Conservation (phyloP, 37 sponge, comb jelly and placozoan species). For the Tethya wilhelma region DNA sequence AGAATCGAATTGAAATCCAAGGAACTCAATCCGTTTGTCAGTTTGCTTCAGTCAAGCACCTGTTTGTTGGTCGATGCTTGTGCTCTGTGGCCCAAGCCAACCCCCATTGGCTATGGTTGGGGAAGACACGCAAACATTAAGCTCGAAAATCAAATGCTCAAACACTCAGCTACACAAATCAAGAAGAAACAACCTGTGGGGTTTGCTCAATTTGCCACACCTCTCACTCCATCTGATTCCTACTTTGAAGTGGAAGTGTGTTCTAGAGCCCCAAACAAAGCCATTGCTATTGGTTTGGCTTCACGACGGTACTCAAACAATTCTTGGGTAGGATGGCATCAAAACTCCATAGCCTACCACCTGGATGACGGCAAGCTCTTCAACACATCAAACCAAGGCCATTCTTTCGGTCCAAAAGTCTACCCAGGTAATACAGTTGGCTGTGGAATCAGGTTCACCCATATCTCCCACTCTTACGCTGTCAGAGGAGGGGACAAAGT, state of each 20-base stretch:
- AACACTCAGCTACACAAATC: not conserved
- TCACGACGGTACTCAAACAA: constrained; percentile 21
- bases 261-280: constrained; percentile 30
- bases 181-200: constrained; percentile 29
- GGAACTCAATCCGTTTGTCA: constrained; percentile 24
- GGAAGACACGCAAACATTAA: constrained; percentile 18
- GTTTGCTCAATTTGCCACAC: constrained; percentile 45
- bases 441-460: constrained; percentile 59
- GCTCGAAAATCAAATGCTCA: constrained; percentile 26
- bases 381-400: constrained; percentile 23
- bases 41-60: constrained; percentile 30
- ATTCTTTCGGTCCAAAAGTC: constrained; percentile 42
- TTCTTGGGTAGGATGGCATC: constrained; percentile 40
- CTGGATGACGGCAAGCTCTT: constrained; percentile 61
- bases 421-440: constrained; percentile 64
- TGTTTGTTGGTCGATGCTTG: constrained; percentile 46
- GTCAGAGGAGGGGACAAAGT: not conserved
- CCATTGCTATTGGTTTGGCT: constrained; percentile 69
- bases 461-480: not conserved
- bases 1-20: not conserved
- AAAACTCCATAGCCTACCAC: constrained; percentile 52
- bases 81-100: constrained; percentile 57
- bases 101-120: constrained; percentile 73
- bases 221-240: constrained; percentile 31
- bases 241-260: constrained; percentile 79